Evolutionary conservation across 2,888 invertebrate species (phyloP).

Genomic region (Athrips mouffetella): DNA sequence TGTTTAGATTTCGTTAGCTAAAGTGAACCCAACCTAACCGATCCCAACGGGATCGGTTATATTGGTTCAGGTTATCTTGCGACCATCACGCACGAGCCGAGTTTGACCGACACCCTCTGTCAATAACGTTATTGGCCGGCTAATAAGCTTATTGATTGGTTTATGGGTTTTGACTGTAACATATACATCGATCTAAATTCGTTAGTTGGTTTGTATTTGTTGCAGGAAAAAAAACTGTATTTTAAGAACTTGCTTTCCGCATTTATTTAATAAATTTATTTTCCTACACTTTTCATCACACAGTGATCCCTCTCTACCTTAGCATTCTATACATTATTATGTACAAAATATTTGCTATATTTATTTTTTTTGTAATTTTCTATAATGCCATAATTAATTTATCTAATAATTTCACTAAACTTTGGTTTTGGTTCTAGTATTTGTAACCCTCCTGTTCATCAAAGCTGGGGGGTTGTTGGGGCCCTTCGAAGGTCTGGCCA

Average conservation of each 20-base stretch:
- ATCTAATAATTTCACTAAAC: constrained; percentile 37
- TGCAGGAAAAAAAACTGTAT: not conserved
- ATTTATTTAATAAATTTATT: constrained; percentile 30
- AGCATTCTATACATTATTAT: constrained; percentile 29
- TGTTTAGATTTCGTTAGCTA: too few species aligned
- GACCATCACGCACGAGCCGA: too few species aligned
- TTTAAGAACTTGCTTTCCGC: not conserved
- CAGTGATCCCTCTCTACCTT: constrained; percentile 41
- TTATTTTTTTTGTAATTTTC: constrained; percentile 32
- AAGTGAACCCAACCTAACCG: too few species aligned
- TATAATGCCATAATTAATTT: constrained; percentile 26
- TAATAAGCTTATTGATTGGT: too few species aligned
- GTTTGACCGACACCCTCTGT: too few species aligned
- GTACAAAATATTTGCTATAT: constrained; percentile 29
- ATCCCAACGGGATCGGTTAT: too few species aligned
- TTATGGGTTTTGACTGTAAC: too few species aligned
- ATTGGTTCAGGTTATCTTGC: too few species aligned
- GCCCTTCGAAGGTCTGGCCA: constrained; percentile 48
- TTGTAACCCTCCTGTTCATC: constrained; percentile 66
- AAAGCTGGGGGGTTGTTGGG: constrained; percentile 69
- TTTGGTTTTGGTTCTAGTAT: constrained; percentile 53
- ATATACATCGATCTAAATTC: too few species aligned
- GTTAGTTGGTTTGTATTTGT: too few species aligned
- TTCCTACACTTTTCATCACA: constrained; percentile 48
- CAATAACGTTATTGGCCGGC: too few species aligned